Evolutionary conservation across 2,888 invertebrate species (phyloP).

Genomic region (Hirtodrosophila confusa): DNA sequence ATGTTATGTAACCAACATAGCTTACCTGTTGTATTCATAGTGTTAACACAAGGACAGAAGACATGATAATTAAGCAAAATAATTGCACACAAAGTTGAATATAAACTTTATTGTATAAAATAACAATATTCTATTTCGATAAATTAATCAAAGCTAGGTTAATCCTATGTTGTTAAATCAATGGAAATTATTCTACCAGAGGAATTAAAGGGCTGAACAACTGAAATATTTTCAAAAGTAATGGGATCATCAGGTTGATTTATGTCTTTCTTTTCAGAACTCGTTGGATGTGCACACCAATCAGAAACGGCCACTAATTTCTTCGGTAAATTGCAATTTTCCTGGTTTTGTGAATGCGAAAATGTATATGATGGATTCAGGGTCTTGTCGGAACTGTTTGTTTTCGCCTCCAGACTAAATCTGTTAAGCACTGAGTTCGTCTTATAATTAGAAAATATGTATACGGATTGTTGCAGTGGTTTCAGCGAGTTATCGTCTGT

Average conservation of each 20-base stretch:
- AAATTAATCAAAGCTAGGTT: constrained; percentile 35
- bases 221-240: constrained; percentile 66
- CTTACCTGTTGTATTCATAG: too few species aligned
- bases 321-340: constrained; percentile 74
- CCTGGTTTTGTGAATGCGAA: constrained; percentile 74
- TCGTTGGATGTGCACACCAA: constrained; percentile 63
- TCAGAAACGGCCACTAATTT: constrained; percentile 62
- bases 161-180: constrained; percentile 82
- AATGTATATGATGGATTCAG: constrained; percentile 55
- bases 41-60: too few species aligned
- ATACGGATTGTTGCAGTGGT: constrained; percentile 82
- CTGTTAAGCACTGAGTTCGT: constrained; percentile 74
- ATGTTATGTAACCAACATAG: constrained; percentile 1
- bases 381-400: constrained; percentile 49
- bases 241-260: constrained; percentile 49
- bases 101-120: constrained; percentile 67
- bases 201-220: constrained; percentile 71
- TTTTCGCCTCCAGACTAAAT: constrained; percentile 52
- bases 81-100: constrained; percentile 26
- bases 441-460: constrained; percentile 82
- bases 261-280: constrained; percentile 58
- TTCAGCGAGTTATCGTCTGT: constrained; percentile 66
- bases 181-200: constrained; percentile 81
- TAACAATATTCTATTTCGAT: constrained; percentile 57
- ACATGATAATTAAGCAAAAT: constrained; percentile 2